Conservation (phyloP, 2,797 vertebrate species). For the Peromyscus nudipes region DNA sequence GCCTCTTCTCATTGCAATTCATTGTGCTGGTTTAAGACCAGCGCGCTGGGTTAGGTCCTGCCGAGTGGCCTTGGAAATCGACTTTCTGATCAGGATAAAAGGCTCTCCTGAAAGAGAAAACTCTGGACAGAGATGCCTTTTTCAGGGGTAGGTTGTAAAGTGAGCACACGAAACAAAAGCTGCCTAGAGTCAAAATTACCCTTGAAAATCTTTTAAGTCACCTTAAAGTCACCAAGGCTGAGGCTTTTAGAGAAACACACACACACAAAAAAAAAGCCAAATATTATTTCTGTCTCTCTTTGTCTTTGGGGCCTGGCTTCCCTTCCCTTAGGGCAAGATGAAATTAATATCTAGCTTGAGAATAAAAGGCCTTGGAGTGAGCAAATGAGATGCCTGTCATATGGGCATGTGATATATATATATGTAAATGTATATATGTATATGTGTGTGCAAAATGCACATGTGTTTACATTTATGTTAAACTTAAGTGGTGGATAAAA, state of each 20-base stretch:
- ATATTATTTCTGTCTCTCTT: conserved; percentile 79
- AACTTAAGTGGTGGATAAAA: background rate
- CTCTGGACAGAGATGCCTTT: conserved; percentile 80
- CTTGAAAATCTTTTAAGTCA: conserved; percentile 80
- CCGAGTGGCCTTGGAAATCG: conserved; percentile 84
- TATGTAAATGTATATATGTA: accelerated
- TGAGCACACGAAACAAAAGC: conserved; percentile 84
- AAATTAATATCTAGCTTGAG: conserved; percentile 60
- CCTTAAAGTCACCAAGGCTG: conserved; percentile 71
- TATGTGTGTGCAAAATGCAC: background rate
- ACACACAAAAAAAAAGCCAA: conserved; percentile 51
- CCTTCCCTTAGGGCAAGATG: conserved; percentile 15
- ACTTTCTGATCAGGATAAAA: conserved; percentile 85
- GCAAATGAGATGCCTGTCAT: background rate
- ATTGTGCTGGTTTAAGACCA: conserved; percentile 77
- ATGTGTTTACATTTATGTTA: conserved; percentile 7
- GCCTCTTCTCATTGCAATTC: conserved; percentile 77
- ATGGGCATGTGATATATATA: accelerated
- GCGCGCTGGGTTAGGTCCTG: conserved; percentile 80
- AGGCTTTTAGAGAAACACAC: conserved; percentile 68
- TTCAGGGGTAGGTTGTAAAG: conserved; percentile 83
- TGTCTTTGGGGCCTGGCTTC: conserved; percentile 69
- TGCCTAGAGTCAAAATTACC: conserved; percentile 81
- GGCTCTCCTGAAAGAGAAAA: conserved; percentile 78
- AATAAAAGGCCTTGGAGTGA: conserved; percentile 6